Base-by-base conservation (phyloP, 2,888 invertebrate genomes). In the Cataglyphis rosenhaueri region DNA sequence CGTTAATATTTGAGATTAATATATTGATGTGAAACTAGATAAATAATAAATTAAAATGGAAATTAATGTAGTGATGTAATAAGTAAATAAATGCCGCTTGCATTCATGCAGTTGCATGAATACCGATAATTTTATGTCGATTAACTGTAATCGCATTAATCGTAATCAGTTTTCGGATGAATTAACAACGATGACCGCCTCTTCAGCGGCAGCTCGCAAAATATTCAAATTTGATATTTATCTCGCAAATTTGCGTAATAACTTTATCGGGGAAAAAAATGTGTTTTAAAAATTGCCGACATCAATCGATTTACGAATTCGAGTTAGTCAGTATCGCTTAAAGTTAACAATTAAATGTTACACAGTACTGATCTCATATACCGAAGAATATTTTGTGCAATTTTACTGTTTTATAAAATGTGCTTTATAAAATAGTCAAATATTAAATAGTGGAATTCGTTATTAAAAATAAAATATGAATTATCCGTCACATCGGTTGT, bases 161-260 rank as follows among this genome's bases (percentile, higher is more conserved):
- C 78, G 78, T 71, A 79, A 79, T 79, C 71, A 79, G 44, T 71
- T 79, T 71, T 61, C 59, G 78, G 71, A 79, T 59, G 71, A 79
- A 79, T 79, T 79, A 79, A 79, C 71, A 71, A 48, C 59, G 78
- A 71, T 79, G 59, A 71, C 71, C 59, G 44, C 71, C 71, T 79
- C 61, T 79, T 79, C 78, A 79, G 21, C 44, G 52, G 55, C 66
- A 68, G 70, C 44, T 44, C 4, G 71, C 59, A 57, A 71, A 79
- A 79, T 79, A 71, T 78, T 71, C 59, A 71, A 79, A 79, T 71
- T 71, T 59, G 44, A 79, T 71, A 71, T 79, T 79, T 61, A 55
- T 79, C 71, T 71, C 71, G 44, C 44, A 48, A 79, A 79, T 79
- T 79, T 79, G 25, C 21, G 21, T 29, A 71, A 44, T 70, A 44